Evolutionary conservation across 1,140 invertebrate genomes (phyloP).

Genomic region (Drosophila pseudoobscura): DNA sequence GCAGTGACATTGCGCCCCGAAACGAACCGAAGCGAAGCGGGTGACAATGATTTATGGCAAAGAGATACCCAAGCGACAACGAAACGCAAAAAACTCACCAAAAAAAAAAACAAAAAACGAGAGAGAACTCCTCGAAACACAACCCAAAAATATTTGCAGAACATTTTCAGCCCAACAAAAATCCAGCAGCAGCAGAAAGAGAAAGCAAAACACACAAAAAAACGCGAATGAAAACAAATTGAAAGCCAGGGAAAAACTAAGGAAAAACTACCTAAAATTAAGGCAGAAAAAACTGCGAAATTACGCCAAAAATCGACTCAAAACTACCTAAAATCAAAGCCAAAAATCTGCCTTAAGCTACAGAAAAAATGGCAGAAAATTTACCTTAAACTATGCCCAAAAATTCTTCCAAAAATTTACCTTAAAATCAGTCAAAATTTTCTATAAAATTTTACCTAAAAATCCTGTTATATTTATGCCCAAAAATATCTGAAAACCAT

Average conservation of each 20-base stretch:
- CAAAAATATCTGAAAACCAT: too few species aligned
- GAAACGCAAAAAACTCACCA: constrained; percentile 67
- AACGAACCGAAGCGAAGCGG: constrained; percentile 59
- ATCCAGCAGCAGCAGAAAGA: constrained; percentile 2
- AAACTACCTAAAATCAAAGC: background rate
- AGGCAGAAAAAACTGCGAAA: too few species aligned
- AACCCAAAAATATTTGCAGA: constrained; percentile 15
- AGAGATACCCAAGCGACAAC: constrained; percentile 77
- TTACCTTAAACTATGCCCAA: too few species aligned
- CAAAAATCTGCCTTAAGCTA: too few species aligned
- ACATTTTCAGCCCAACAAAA: constrained; percentile 10
- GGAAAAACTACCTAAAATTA: too few species aligned
- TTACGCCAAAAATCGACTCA: background rate
- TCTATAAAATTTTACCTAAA: too few species aligned
- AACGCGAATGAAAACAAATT: constrained; percentile 22
- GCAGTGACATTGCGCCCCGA: constrained; percentile 76
- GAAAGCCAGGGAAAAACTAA: background rate
- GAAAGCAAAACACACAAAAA: background rate
- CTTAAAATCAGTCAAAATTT: too few species aligned
- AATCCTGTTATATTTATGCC: too few species aligned
- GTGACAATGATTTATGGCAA: constrained; percentile 83
- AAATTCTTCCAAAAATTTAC: constrained; percentile 34
- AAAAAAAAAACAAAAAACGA: constrained; percentile 41
- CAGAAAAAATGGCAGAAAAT: too few species aligned
- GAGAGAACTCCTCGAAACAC: constrained; percentile 22